A percentile compares a stretch with the other conserved stretches of the same genome.
phyloP scores from a whole-genome alignment of 2,797 vertebrate genomes.

The Poecilia gillii region DNA sequence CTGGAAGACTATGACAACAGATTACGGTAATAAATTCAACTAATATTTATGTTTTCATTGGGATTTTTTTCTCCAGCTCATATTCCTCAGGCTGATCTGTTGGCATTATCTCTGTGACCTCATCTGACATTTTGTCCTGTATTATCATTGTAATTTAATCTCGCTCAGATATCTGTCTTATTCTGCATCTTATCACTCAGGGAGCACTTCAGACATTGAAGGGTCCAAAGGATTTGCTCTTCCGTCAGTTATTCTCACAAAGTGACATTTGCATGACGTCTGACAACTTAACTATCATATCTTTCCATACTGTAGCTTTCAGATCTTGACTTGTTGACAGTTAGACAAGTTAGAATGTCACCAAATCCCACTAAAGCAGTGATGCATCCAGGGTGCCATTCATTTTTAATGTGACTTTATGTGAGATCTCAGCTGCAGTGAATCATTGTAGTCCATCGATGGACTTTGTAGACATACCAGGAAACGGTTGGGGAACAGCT shows the following conservation, averaged over 20 bases:
- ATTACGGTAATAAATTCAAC: background rate
- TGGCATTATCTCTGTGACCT: conserved; percentile 34
- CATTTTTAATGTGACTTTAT: background rate
- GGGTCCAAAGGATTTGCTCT: conserved; percentile 2
- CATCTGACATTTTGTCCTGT: conserved; percentile 23
- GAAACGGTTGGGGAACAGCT: background rate
- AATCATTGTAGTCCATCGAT: background rate
- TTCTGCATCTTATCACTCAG: background rate
- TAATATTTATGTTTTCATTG: background rate
- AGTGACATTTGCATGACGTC: conserved; percentile 26
- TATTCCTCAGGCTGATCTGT: background rate
- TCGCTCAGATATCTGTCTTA: background rate
- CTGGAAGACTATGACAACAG: too few relatives aligned
- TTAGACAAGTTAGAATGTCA: conserved; percentile 39
- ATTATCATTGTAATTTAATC: conserved; percentile 7
- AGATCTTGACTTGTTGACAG: conserved; percentile 38
- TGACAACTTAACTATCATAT: conserved; percentile 4
- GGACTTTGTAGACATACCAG: background rate
- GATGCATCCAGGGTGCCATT: background rate
- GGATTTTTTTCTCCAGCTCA: background rate
- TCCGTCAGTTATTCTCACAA: conserved; percentile 31
- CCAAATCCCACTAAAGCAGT: conserved; percentile 11
- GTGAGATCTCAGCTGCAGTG: background rate
- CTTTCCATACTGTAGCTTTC: conserved; percentile 3
- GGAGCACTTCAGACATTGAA: background rate